Evolutionary conservation across 2,888 invertebrate species (phyloP).

Genomic region (Acanthosepion pharaonis): DNA sequence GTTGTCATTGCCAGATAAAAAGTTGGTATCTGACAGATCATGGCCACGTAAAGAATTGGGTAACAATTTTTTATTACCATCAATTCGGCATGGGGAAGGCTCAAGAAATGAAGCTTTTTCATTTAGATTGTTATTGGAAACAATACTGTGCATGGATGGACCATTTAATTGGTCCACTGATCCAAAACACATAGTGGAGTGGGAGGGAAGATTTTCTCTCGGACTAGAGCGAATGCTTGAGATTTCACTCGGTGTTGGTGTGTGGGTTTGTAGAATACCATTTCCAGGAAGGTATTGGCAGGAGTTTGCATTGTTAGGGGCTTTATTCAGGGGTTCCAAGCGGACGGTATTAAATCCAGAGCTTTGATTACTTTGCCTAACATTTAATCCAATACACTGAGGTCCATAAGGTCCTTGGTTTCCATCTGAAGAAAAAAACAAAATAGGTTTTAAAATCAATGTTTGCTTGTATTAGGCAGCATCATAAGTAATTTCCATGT

Average conservation of each 20-base stretch:
- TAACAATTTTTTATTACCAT: conserved; percentile 58
- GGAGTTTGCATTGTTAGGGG: conserved; percentile 37
- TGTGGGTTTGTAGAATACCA: conserved; percentile 63
- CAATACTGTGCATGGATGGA: conserved; percentile 56
- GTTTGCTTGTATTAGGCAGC: too few relatives aligned
- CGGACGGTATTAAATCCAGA: conserved; percentile 45
- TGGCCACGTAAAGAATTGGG: conserved; percentile 52
- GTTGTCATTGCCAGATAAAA: conserved; percentile 57
- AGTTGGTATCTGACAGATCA: conserved; percentile 52
- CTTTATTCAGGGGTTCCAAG: conserved; percentile 39
- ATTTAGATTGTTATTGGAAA: conserved; percentile 53
- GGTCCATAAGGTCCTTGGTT: conserved; percentile 54
- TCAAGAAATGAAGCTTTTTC: conserved; percentile 67
- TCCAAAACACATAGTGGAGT: conserved; percentile 54
- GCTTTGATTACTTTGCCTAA: conserved; percentile 48
- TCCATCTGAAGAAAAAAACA: conserved; percentile 52
- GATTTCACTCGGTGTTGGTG: conserved; percentile 70
- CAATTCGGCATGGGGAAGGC: conserved; percentile 62
- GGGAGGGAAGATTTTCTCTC: conserved; percentile 55
- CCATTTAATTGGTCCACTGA: conserved; percentile 57
- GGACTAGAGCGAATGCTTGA: conserved; percentile 65
- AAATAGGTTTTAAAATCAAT: not conserved
- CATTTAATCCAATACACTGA: conserved; percentile 55
- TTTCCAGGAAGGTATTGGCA: conserved; percentile 60
- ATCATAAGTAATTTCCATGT: too few relatives aligned